These are phyloP conservation scores for Hydropsyche betteni DNA, from an alignment of 2,888 invertebrate species.

Conservation along the genomic window DNA sequence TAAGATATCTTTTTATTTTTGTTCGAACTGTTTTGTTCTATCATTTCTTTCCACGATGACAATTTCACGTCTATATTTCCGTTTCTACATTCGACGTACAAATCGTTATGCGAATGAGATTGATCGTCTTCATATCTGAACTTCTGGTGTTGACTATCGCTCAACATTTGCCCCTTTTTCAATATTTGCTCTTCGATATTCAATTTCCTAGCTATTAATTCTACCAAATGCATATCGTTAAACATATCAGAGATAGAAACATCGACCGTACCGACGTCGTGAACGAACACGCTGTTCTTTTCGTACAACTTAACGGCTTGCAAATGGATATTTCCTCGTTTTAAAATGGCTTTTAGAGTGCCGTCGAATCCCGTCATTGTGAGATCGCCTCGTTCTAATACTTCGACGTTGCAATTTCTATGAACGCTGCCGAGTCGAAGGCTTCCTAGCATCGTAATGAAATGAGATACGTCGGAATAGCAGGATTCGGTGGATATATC, in stretches of 20 bases:
- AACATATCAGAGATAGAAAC: constrained; percentile 61
- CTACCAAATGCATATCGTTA: constrained; percentile 62
- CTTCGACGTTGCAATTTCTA: constrained; percentile 61
- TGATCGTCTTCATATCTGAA: constrained; percentile 58
- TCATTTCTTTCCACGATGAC: constrained; percentile 54
- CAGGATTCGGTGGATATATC: constrained; percentile 62
- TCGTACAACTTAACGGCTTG: constrained; percentile 61
- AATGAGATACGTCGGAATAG: constrained; percentile 63
- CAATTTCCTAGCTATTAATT: constrained; percentile 65
- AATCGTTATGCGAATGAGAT: constrained; percentile 60
- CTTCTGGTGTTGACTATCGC: constrained; percentile 62
- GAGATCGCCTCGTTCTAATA: constrained; percentile 63
- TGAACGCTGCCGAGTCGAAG: constrained; percentile 61
- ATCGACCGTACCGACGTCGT: constrained; percentile 65
- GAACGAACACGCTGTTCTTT: constrained; percentile 65
- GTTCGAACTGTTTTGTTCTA: constrained; percentile 33
- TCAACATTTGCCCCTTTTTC: constrained; percentile 63
- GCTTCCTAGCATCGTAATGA: constrained; percentile 63
- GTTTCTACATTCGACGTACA: constrained; percentile 66
- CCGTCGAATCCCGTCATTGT: constrained; percentile 63
- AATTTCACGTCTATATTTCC: constrained; percentile 64
- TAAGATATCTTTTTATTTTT: neutral
- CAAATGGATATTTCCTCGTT: constrained; percentile 64
- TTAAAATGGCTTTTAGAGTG: constrained; percentile 61
- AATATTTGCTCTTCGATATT: constrained; percentile 62